Evolutionary conservation across 2,113 vertebrate genomes (phyloP).

Genomic region (Pollachius pollachius): DNA sequence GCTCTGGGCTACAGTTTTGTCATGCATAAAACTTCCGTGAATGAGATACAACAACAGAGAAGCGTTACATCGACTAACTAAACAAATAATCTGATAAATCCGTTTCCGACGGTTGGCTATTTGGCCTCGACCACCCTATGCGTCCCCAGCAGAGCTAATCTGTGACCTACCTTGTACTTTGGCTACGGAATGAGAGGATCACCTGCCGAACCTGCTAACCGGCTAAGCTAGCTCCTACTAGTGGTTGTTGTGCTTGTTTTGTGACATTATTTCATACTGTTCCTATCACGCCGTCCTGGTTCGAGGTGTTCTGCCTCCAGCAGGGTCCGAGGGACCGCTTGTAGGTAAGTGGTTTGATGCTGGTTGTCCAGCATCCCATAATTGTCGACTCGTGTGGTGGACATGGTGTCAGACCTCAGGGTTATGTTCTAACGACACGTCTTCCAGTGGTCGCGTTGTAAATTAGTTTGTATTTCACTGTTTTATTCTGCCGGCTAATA

Average conservation of each 20-base stretch:
- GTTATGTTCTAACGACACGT: too few relatives aligned
- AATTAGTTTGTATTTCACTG: too few relatives aligned
- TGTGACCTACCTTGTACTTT: background rate
- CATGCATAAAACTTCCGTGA: conserved; percentile 68
- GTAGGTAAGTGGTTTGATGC: background rate
- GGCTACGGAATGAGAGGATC: conserved; percentile 6
- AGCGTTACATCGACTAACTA: conserved; percentile 21
- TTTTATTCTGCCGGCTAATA: too few relatives aligned
- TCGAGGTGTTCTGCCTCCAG: background rate
- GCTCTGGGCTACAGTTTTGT: conserved; percentile 35
- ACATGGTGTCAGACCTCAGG: too few relatives aligned
- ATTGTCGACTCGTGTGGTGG: too few relatives aligned
- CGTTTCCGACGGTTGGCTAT: too few relatives aligned
- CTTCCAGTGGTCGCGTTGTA: too few relatives aligned
- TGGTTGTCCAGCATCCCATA: too few relatives aligned
- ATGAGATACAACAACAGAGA: conserved; percentile 39
- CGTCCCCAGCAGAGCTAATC: too few relatives aligned
- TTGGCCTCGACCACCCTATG: too few relatives aligned
- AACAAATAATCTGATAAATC: background rate
- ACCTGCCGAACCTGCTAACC: conserved; percentile 24
- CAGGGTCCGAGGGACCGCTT: background rate
- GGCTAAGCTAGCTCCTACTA: background rate
- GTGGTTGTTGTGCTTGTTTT: background rate
- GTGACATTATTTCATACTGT: background rate
- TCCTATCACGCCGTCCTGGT: background rate